These are phyloP conservation scores for Zosterops borbonicus DNA, from an alignment of 2,113 vertebrate species.

Conservation along the genomic window DNA sequence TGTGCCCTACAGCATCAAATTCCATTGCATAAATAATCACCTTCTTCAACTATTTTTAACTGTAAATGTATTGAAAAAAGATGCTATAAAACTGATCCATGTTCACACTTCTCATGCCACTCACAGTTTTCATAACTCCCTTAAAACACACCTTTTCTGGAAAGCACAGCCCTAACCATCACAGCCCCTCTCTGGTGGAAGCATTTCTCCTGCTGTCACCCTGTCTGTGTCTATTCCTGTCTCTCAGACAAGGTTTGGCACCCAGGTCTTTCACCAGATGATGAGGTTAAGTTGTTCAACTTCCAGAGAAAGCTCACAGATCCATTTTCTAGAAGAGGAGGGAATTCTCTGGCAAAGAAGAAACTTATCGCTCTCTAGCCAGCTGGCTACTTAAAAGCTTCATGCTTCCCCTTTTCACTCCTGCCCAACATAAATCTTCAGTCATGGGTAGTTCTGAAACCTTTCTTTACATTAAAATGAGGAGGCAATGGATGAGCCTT, in stretches of 20 bases:
- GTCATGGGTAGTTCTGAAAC: not conserved
- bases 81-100: not conserved
- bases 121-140: not conserved
- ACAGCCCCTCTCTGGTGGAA: not conserved
- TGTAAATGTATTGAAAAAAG: not conserved
- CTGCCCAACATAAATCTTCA: not conserved
- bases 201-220: not conserved
- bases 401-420: not conserved
- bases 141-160: not conserved
- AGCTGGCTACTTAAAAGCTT: not conserved
- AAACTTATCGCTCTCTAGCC: not conserved
- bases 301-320: not conserved
- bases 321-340: not conserved
- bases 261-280: not conserved
- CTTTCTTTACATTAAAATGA: not conserved
- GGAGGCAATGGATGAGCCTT: not conserved
- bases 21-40: not conserved
- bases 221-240: not conserved
- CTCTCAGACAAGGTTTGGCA: not conserved
- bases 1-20: not conserved
- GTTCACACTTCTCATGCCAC: not conserved
- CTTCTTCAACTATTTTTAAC: not conserved
- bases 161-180: not conserved
- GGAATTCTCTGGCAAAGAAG: slow-evolving; percentile 20
- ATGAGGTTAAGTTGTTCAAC: slow-evolving; percentile 10